Conservation (phyloP, 2,113 vertebrate genomes). For the Henicopernis longicauda region DNA sequence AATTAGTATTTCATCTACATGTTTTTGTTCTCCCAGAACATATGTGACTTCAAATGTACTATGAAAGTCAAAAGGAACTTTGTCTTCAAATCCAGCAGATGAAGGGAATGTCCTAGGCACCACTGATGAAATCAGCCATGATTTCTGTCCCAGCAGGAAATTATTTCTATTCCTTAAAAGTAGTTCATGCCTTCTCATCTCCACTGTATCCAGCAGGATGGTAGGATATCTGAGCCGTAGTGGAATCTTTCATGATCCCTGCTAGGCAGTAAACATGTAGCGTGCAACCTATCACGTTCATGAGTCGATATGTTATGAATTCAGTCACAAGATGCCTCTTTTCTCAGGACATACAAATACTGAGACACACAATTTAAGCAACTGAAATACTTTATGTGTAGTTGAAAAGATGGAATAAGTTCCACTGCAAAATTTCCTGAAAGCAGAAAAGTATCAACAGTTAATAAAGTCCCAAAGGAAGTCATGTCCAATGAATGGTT, state of each 20-base stretch:
- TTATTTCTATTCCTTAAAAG: not conserved
- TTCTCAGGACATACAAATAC: not conserved
- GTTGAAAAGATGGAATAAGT: not conserved
- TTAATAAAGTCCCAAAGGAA: constrained; percentile 11
- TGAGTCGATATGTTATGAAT: not conserved
- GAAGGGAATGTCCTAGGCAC: not conserved
- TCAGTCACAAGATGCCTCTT: not conserved
- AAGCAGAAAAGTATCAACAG: not conserved
- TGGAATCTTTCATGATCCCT: not conserved
- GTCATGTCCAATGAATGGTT: not conserved
- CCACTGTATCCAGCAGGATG: not conserved
- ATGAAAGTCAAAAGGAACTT: not conserved
- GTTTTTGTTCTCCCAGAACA: not conserved
- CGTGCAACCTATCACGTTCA: not conserved
- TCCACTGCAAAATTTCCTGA: not conserved
- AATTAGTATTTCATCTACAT: not conserved
- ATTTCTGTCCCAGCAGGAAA: not conserved
- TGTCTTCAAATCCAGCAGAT: not conserved
- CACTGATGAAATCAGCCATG: not conserved
- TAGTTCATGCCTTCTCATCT: not conserved
- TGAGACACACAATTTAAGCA: not conserved
- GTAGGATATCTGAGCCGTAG: not conserved
- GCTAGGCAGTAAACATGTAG: not conserved
- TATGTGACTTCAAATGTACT: not conserved
- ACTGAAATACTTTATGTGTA: fast-evolving